Percentiles rank a stretch among this genome's conserved stretches.
Conservation (phyloP, 2,797 vertebrate species). For the Myotis myotis region DNA sequence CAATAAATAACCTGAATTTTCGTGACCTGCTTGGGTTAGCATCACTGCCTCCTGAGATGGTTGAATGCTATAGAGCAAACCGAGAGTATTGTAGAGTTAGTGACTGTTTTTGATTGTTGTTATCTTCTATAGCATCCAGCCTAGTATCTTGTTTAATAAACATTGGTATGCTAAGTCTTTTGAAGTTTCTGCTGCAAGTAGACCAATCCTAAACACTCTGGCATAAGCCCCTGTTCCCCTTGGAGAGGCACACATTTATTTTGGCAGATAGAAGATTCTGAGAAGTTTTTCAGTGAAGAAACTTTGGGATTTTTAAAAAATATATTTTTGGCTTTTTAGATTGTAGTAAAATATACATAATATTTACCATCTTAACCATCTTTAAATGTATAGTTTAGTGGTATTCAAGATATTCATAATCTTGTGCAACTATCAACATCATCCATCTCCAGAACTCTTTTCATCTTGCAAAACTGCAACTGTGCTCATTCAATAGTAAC, state of each 20-base stretch:
- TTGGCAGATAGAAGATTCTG: neutral
- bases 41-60: neutral
- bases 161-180: neutral
- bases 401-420: neutral
- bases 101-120: neutral
- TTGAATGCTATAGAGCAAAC: neutral
- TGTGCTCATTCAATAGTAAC: neutral
- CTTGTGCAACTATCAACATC: neutral
- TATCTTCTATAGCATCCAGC: neutral
- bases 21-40: neutral
- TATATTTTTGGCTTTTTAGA: neutral
- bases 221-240: neutral
- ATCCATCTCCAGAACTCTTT: neutral
- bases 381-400: neutral
- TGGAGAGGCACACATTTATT: neutral
- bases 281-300: neutral
- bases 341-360: neutral
- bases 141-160: neutral
- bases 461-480: neutral
- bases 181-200: neutral
- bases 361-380: neutral
- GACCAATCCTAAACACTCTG: neutral
- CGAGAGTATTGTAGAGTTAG: neutral
- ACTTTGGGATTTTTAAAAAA: neutral
- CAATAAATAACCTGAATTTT: neutral